Evolutionary conservation across 2,888 invertebrate genomes (phyloP), one percentile per base, ranked within the genome.

Genomic region (Caenorhabditis auriculariae): DNA sequence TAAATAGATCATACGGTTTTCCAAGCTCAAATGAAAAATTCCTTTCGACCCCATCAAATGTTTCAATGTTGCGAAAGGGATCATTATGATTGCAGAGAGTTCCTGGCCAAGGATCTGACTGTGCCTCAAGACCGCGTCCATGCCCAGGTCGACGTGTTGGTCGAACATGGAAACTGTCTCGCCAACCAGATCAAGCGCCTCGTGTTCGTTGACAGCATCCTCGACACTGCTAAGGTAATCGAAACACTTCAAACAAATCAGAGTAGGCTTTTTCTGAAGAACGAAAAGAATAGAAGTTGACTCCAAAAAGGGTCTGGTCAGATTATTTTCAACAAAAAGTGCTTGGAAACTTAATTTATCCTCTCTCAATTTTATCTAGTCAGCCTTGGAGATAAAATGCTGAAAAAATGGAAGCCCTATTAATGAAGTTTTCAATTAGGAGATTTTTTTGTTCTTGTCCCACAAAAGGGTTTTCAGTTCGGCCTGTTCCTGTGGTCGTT

Each of bases 201-300:
- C 81, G 93, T 96, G 87, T 88, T 96, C 80, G 93, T 95, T 78
- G 95, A 95, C 84, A 94, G 95, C 86, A 87, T 95, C 81, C 89
- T 95, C 78, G 95, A 96, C 85, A 84, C 85, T 19, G 74, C 85
- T 67, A 86, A 86, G 83, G 85, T 84, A 32, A n/a, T 48, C n/a
- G 15, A 15, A n/a, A n/a, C n/a, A n/a, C n/a, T n/a, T n/a, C n/a
- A n/a, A n/a, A n/a, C n/a, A n/a, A n/a, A n/a, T n/a, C n/a, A n/a
- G n/a, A n/a, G n/a, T n/a, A n/a, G n/a, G n/a, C n/a, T n/a, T n/a
- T n/a, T n/a, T n/a, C n/a, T n/a, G n/a, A n/a, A n/a, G n/a, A n/a
- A n/a, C n/a, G n/a, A n/a, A n/a, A n/a, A n/a, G n/a, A n/a, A n/a
- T n/a, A n/a, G n/a, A n/a, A n/a, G n/a, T n/a, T n/a, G n/a, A n/a